Percentiles rank a stretch among this genome's conserved stretches.
Conservation (phyloP, 2,113 vertebrate species). For the Cyprinus carpio region DNA sequence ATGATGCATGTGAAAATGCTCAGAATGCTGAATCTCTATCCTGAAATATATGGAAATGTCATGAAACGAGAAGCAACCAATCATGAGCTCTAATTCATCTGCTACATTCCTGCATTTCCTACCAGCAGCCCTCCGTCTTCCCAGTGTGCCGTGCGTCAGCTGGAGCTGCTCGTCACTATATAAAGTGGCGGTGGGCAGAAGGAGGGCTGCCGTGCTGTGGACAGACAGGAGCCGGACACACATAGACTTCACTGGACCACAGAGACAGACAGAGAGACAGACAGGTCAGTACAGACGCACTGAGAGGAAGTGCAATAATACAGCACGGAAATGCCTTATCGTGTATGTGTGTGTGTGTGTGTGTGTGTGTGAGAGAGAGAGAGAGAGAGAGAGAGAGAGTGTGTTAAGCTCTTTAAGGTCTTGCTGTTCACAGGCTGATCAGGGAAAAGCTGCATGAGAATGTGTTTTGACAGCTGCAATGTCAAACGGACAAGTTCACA, state of each 20-base stretch:
- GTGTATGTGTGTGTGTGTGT: conserved; percentile 21
- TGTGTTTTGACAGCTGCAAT: conserved; percentile 47
- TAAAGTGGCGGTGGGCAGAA: conserved; percentile 66
- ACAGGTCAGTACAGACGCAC: conserved; percentile 76
- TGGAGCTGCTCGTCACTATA: conserved; percentile 73
- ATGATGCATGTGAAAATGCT: not conserved
- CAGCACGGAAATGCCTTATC: conserved; percentile 16
- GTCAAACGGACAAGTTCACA: conserved; percentile 4
- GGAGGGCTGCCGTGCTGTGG: conserved; percentile 72
- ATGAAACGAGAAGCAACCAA: not conserved
- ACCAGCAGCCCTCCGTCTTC: conserved; percentile 52
- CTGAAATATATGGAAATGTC: not conserved
- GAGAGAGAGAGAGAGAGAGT: conserved; percentile 28
- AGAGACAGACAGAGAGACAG: conserved; percentile 38
- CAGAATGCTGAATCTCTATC: not conserved
- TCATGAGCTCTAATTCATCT: not conserved
- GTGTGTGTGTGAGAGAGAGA: too few species aligned
- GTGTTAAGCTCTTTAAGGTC: conserved; percentile 41
- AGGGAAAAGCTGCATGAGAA: not conserved
- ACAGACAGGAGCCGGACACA: conserved; percentile 58
- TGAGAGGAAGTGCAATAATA: conserved; percentile 53
- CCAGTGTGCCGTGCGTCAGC: conserved; percentile 72
- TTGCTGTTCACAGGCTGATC: not conserved
- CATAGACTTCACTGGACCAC: conserved; percentile 64
- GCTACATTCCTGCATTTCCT: conserved; percentile 4